These are phyloP conservation scores for Ptiloglossa arizonensis DNA, from an alignment of 1,140 invertebrate genomes.

Conservation along the genomic window DNA sequence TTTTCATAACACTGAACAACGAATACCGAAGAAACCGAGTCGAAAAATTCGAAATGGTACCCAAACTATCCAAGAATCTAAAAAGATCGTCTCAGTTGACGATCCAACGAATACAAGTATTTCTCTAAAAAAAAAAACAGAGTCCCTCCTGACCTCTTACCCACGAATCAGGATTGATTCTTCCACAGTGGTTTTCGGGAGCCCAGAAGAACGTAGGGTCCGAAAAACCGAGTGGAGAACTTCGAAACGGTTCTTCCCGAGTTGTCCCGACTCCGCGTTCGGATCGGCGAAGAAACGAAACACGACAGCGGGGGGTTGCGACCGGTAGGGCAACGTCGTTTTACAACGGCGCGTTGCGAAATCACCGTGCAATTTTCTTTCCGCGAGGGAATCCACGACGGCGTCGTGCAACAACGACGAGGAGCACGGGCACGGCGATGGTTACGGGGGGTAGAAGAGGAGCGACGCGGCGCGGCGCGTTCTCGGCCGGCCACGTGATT, in stretches of 20 bases:
- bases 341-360: constrained; percentile 63
- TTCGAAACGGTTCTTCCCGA: neutral
- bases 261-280: neutral
- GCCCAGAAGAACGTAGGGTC: no score
- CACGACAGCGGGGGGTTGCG: neutral
- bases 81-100: no score
- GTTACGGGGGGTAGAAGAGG: neutral
- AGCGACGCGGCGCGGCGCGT: constrained; percentile 3
- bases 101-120: no score
- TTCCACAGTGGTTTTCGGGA: no score
- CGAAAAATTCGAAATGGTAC: no score
- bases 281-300: neutral
- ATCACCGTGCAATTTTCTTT: constrained; percentile 78
- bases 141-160: no score
- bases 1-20: no score
- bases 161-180: no score
- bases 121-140: no score
- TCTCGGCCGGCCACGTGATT: constrained; percentile 71
- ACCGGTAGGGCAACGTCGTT: constrained; percentile 45
- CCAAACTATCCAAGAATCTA: no score
- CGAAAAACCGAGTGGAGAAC: neutral
- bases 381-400: constrained; percentile 52
- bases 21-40: no score
- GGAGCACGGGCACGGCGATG: constrained; percentile 41
- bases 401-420: constrained; percentile 9